Percentiles rank a stretch among this genome's conserved stretches.
Evolutionary conservation across 2,797 vertebrate genomes (phyloP).

Genomic region (Gallinago stenura): DNA sequence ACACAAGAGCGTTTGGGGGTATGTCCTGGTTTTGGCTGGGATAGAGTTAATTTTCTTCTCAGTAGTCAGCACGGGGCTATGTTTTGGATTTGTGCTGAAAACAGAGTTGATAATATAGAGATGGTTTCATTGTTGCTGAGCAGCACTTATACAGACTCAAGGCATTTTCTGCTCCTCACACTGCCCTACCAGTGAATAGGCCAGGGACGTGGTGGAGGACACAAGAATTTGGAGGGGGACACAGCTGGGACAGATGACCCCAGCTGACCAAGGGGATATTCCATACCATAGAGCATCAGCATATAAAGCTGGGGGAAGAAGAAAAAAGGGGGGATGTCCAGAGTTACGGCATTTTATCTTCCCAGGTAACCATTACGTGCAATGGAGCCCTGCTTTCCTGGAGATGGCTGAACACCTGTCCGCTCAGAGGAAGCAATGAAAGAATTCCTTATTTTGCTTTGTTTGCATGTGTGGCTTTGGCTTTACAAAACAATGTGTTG

Average conservation of each 20-base stretch:
- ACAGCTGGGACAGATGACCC: neutral
- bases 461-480: neutral
- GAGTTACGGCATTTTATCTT: neutral
- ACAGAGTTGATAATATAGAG: neutral
- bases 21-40: neutral
- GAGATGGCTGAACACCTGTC: neutral
- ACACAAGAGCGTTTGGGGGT: neutral
- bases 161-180: neutral
- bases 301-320: neutral
- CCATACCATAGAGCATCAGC: neutral
- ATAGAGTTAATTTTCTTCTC: neutral
- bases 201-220: neutral
- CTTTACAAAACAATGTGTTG: neutral
- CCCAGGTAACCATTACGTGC: neutral
- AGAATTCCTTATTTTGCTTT: neutral
- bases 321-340: neutral
- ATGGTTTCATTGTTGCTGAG: neutral
- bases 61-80: neutral
- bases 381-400: neutral
- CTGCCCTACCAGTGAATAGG: neutral
- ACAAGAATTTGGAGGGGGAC: neutral
- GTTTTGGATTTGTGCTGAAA: neutral
- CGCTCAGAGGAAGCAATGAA: neutral
- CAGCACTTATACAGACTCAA: neutral
- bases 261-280: neutral